Conservation (phyloP, 1,140 invertebrate genomes). For the Zaprionus kolodkinae region DNA sequence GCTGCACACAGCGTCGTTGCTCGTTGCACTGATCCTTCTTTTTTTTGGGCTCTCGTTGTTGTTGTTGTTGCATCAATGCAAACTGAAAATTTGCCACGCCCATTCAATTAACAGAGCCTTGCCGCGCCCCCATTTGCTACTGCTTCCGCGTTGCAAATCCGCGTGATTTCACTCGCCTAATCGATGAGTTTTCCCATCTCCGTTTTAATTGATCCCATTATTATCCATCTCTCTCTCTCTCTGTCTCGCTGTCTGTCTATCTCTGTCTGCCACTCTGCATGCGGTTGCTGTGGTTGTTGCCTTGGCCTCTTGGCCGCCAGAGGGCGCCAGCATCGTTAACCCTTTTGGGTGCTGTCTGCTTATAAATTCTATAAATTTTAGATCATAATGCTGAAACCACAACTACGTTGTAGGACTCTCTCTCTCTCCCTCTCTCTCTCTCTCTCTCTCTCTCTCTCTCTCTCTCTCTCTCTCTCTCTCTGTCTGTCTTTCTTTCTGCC, state of each 20-base stretch:
- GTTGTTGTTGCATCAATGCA: constrained; percentile 32
- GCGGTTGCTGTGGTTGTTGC: constrained; percentile 23
- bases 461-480: constrained; percentile 14
- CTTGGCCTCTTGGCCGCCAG: constrained; percentile 39
- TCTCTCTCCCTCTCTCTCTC: too few relatives aligned
- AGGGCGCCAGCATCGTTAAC: constrained; percentile 48
- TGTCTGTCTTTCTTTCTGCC: constrained; percentile 25
- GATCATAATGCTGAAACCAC: constrained; percentile 70
- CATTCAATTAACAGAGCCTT: constrained; percentile 15
- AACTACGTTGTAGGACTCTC: constrained; percentile 32
- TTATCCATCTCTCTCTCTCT: not conserved
- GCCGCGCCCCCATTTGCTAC: constrained; percentile 38
- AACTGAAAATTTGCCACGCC: constrained; percentile 30
- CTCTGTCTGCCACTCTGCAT: not conserved
- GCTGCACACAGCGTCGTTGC: constrained; percentile 29
- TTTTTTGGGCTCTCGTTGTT: not conserved
- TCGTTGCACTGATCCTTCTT: constrained; percentile 61
- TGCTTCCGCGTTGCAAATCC: constrained; percentile 53
- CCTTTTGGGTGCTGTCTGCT: constrained; percentile 64
- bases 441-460: constrained; percentile 16
- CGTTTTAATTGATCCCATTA: constrained; percentile 53
- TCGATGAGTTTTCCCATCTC: constrained; percentile 50
- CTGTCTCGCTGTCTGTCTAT: not conserved
- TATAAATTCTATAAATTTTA: constrained; percentile 83
- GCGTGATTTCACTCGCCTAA: constrained; percentile 67